phyloP scores from a whole-genome alignment of 2,113 vertebrate genomes.

The Struthidea cinerea region DNA sequence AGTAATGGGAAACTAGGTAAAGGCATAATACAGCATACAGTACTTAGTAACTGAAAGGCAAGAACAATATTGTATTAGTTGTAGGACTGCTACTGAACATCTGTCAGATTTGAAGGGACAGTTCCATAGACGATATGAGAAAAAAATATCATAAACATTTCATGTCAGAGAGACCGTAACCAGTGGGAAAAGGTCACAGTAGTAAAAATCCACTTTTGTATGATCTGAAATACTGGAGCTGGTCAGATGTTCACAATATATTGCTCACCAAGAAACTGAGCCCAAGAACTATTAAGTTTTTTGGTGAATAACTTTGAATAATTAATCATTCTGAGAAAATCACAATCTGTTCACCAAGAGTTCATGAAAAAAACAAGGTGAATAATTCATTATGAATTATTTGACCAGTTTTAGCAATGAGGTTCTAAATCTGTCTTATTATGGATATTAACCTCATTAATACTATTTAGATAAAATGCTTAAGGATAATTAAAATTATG shows the following conservation, averaged over 20 bases:
- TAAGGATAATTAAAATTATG: not conserved
- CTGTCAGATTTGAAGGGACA: not conserved
- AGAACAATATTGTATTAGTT: not conserved
- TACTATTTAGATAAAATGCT: conserved; percentile 1
- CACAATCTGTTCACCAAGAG: conserved; percentile 63
- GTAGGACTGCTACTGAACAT: not conserved
- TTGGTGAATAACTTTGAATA: conserved; percentile 68
- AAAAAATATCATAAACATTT: not conserved
- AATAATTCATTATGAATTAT: conserved; percentile 69
- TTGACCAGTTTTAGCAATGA: conserved; percentile 64
- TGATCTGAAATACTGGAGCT: not conserved
- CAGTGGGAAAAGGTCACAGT: not conserved
- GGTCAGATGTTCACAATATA: conserved; percentile 54
- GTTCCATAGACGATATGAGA: not conserved
- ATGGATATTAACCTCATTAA: conserved; percentile 46
- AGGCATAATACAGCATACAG: not conserved
- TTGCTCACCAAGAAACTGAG: conserved; percentile 46
- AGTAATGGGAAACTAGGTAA: not conserved
- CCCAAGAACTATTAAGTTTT: conserved; percentile 55
- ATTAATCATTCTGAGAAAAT: conserved; percentile 64
- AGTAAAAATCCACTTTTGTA: not conserved
- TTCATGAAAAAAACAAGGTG: conserved; percentile 64
- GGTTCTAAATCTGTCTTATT: conserved; percentile 60
- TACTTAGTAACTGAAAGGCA: not conserved
- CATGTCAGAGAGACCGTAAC: not conserved